Evolutionary conservation across 2,797 vertebrate genomes (phyloP).

Genomic region (Periophthalmus magnuspinnatus): DNA sequence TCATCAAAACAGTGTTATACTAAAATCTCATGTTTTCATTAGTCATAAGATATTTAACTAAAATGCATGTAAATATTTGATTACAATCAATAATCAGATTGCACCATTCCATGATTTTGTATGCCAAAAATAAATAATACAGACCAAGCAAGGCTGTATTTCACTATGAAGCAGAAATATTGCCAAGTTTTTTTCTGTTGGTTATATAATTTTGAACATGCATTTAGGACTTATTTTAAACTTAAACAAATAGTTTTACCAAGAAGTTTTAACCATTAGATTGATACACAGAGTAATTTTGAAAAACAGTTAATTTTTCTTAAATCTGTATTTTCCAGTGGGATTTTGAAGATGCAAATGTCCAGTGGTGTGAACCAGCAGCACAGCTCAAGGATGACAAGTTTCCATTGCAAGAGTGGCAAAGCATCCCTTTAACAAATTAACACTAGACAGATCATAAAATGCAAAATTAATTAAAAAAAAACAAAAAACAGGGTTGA

Average conservation of each 20-base stretch:
- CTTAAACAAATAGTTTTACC: neutral
- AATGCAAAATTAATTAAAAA: constrained; percentile 23
- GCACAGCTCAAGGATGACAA: constrained; percentile 24
- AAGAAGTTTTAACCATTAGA: neutral
- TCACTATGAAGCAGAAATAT: neutral
- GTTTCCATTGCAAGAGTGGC: constrained; percentile 62
- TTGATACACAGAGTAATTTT: neutral
- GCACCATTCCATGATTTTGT: neutral
- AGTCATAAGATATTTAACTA: neutral
- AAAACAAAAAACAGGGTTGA: constrained; percentile 4
- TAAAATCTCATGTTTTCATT: neutral
- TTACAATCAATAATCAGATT: neutral
- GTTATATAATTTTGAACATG: no score
- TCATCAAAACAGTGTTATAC: neutral
- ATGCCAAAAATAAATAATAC: neutral
- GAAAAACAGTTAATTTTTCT: constrained; percentile 3
- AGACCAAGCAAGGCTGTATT: neutral
- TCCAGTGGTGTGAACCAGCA: constrained; percentile 59
- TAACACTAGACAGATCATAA: constrained; percentile 22
- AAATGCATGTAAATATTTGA: neutral
- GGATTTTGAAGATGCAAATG: constrained; percentile 74
- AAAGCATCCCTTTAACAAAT: constrained; percentile 37
- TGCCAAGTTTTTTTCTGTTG: neutral
- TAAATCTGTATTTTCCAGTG: constrained; percentile 68
- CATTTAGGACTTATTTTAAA: no score